Conservation (phyloP, 2,888 invertebrate species). For the Arge pagana region DNA sequence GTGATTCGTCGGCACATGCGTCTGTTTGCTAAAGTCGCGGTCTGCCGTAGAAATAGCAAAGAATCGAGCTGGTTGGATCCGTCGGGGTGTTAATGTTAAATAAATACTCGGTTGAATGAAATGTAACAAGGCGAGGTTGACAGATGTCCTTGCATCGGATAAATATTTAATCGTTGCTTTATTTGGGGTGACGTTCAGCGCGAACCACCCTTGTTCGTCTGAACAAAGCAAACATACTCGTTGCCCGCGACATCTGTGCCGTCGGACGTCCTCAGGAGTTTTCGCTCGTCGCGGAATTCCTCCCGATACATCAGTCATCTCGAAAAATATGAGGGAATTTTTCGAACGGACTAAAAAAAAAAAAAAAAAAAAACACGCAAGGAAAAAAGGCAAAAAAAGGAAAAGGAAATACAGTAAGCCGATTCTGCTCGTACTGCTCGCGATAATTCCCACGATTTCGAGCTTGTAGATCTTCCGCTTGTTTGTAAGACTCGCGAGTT, state of each 20-base stretch:
- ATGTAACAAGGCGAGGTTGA: constrained; percentile 46
- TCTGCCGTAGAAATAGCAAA: neutral
- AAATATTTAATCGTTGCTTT: constrained; percentile 55
- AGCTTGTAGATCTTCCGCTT: too few relatives aligned
- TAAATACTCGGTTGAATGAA: constrained; percentile 54
- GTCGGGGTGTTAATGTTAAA: constrained; percentile 52
- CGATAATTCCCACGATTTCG: too few relatives aligned
- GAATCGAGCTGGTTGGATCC: constrained; percentile 1
- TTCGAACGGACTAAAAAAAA: too few relatives aligned
- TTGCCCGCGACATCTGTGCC: constrained; percentile 18
- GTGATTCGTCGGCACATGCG: constrained; percentile 62
- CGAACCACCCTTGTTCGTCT: constrained; percentile 18
- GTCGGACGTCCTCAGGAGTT: too few relatives aligned
- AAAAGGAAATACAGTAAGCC: too few relatives aligned
- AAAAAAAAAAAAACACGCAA: too few relatives aligned
- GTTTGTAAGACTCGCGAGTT: too few relatives aligned
- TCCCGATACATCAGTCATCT: too few relatives aligned
- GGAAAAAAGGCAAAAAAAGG: too few relatives aligned
- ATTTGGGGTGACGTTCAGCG: constrained; percentile 21
- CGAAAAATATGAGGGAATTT: too few relatives aligned
- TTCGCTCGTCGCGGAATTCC: too few relatives aligned
- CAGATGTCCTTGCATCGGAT: constrained; percentile 45
- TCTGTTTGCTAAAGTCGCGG: constrained; percentile 38
- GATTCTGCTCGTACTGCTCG: too few relatives aligned
- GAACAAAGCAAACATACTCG: constrained; percentile 23